These are phyloP conservation scores for Ibycter americanus DNA, from an alignment of 2,797 vertebrate genomes.

Conservation along the genomic window DNA sequence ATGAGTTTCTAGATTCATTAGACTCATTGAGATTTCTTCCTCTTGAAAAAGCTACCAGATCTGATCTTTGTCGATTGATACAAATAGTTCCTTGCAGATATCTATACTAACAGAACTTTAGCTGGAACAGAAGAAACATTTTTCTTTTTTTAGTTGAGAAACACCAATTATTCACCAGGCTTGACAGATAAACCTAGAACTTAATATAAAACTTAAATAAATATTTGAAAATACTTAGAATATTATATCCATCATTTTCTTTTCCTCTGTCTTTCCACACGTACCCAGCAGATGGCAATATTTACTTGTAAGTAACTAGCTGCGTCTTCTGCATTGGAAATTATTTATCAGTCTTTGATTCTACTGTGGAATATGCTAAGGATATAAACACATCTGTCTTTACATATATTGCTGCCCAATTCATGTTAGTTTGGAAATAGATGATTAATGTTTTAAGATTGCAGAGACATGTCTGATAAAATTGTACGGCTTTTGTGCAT, in stretches of 20 bases:
- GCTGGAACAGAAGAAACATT: neutral
- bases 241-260: neutral
- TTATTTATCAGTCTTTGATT: neutral
- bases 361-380: neutral
- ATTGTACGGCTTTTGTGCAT: neutral
- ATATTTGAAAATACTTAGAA: neutral
- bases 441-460: neutral
- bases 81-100: neutral
- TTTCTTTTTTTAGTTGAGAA: neutral
- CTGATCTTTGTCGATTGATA: neutral
- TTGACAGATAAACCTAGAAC: neutral
- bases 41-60: neutral
- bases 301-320: neutral
- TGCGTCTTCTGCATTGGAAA: neutral
- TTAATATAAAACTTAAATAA: neutral
- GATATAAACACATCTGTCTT: neutral
- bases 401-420: neutral
- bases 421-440: neutral
- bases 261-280: neutral
- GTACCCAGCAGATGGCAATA: constrained; percentile 38
- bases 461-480: neutral
- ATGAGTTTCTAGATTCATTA: neutral
- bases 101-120: neutral
- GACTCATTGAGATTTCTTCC: neutral
- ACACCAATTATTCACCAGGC: neutral